Base-by-base conservation (phyloP, 1,140 invertebrate genomes). In the Drosophila biarmipes region DNA sequence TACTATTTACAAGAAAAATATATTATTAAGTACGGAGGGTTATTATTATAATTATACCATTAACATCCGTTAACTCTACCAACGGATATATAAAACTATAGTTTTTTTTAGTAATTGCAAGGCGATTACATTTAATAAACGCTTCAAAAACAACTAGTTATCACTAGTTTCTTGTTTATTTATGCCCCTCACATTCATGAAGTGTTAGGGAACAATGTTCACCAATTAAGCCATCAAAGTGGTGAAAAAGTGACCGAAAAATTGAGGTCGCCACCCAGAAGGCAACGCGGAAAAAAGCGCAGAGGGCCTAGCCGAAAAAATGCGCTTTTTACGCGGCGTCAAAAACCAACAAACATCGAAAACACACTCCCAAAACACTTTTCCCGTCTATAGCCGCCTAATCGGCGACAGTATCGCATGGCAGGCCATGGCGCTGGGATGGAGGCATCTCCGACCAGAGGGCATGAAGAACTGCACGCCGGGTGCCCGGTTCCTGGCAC, bases 391-490 rank as follows among this genome's bases (percentile, higher is more conserved):
- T 86, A 86, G 82, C 74, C 64, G 82, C 81, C 82, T 86, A 86
- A 86, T 86, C 81, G 82, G 81, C 78, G 81, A 86, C 81, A 87
- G 81, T 86, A 86, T 86, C 81, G 76, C 73, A 81, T 87, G 73
- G 63, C 78, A 54, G 3, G 24, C 3, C 24, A 53, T 46, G 57
- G 58, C n/a, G 2, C 29, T 15, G 24, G 24, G n/a, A 49, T 5
- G 49, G 31, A 35, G 17, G 31, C 7, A 21, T n/a, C n/a, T 15
- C 46, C 21, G 4, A 2, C 7, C 40, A 19, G 40, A 19, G 31
- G 45, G 37, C 68, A 53, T 55, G 61, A 73, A 40, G 46, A 51
- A 62, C 62, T 82, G 67, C 78, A 81, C 79, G 78, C 61, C 63
- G 17, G 4, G 8, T 6, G 15, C 38, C 38, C 4, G 24, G 6